Conservation (phyloP, 2,113 vertebrate species). For the Tachysurus fulvidraco region DNA sequence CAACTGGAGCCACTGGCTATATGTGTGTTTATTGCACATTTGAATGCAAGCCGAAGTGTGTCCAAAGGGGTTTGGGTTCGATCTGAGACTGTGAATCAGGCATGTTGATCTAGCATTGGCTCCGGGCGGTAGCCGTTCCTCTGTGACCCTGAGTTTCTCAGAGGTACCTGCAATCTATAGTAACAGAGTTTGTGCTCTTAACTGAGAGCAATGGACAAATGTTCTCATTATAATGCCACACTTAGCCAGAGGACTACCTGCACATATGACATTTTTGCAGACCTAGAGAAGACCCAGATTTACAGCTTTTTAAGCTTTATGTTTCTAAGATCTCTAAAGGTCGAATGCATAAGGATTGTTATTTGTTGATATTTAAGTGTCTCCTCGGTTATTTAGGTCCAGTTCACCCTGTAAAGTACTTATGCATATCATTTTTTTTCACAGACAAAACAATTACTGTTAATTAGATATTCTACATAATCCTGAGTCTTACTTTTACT, state of each 20-base stretch:
- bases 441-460: neutral
- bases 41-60: slow-evolving; percentile 1
- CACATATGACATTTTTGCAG: neutral
- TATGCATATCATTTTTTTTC: neutral
- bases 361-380: neutral
- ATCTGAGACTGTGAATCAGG: slow-evolving; percentile 21
- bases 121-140: slow-evolving; percentile 1
- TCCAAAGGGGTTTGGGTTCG: slow-evolving; percentile 29
- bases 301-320: neutral
- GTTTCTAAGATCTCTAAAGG: neutral
- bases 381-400: neutral
- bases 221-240: slow-evolving; percentile 19
- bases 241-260: slow-evolving; percentile 30
- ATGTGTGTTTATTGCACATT: neutral
- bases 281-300: neutral
- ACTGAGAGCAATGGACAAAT: slow-evolving; percentile 29
- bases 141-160: slow-evolving; percentile 22
- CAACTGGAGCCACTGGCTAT: slow-evolving; percentile 20
- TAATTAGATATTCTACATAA: neutral
- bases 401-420: neutral
- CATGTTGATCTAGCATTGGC: slow-evolving; percentile 35
- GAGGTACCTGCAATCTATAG: slow-evolving; percentile 31
- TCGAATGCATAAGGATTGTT: neutral
- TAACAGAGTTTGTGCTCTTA: slow-evolving; percentile 34
- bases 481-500: neutral